A percentile compares a stretch with the other conserved stretches of the same genome.
phyloP scores from a whole-genome alignment of 2,113 vertebrate genomes.

The Passer domesticus region DNA sequence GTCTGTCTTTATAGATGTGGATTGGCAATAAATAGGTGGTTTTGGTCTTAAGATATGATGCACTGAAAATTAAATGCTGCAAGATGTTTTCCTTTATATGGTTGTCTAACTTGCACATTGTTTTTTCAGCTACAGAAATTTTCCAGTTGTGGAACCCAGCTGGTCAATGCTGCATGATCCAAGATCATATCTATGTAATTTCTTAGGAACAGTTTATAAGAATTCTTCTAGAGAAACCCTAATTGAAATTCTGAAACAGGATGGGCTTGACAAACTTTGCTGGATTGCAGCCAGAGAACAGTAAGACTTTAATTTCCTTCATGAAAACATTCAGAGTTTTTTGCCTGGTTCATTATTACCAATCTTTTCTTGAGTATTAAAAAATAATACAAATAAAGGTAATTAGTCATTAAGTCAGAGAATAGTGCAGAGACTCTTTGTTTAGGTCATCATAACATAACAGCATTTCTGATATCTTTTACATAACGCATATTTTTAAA shows the following conservation, averaged over 20 bases:
- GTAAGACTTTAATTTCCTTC: slow-evolving; percentile 76
- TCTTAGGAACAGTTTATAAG: slow-evolving; percentile 93
- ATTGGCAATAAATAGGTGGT: neutral
- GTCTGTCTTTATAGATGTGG: neutral
- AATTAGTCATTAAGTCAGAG: neutral
- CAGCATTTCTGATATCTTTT: neutral
- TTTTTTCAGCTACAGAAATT: slow-evolving; percentile 88
- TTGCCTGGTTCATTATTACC: neutral
- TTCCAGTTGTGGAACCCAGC: slow-evolving; percentile 86
- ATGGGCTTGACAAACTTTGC: slow-evolving; percentile 83
- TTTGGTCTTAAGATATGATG: neutral
- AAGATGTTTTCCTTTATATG: neutral
- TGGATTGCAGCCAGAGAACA: slow-evolving; percentile 88
- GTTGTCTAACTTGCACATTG: neutral
- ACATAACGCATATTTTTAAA: neutral
- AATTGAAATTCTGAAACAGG: slow-evolving; percentile 83
- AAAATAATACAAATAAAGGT: neutral
- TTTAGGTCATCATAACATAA: neutral
- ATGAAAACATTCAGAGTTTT: neutral
- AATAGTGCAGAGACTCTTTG: neutral
- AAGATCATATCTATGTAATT: slow-evolving; percentile 90
- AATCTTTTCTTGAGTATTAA: neutral
- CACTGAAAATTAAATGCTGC: neutral
- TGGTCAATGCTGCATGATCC: slow-evolving; percentile 84
- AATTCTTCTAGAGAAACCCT: slow-evolving; percentile 93